Evolutionary conservation across 2,797 vertebrate species (phyloP).

Genomic region (Etheostoma nigrum): DNA sequence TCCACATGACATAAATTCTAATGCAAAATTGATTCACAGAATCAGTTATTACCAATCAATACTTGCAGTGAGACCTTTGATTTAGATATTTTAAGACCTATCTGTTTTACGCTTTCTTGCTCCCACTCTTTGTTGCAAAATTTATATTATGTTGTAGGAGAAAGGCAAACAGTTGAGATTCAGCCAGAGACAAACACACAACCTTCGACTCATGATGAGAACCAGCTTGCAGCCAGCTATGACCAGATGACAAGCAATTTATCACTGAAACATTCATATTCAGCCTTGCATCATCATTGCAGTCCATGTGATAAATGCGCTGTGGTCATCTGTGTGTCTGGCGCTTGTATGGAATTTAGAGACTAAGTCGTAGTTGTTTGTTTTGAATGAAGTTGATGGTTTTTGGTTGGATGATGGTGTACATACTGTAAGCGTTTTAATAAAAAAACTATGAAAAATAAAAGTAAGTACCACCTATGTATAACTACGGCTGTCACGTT

Average conservation of each 20-base stretch:
- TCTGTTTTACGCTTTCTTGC: conserved; percentile 5
- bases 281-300: conserved; percentile 44
- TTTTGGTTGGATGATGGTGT: background rate
- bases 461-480: background rate
- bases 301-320: conserved; percentile 45
- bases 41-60: conserved; percentile 75
- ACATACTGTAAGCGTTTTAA: background rate
- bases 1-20: conserved; percentile 69
- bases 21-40: conserved; percentile 76
- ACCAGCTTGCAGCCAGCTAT: conserved; percentile 25
- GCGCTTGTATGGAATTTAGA: conserved; percentile 26
- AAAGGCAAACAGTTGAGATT: conserved; percentile 13
- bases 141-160: conserved; percentile 38
- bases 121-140: conserved; percentile 35
- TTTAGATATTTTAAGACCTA: conserved; percentile 58
- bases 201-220: conserved; percentile 30
- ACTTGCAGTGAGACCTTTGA: conserved; percentile 49
- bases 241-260: conserved; percentile 47
- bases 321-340: conserved; percentile 25
- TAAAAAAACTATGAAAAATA: background rate
- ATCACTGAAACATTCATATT: conserved; percentile 64
- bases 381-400: background rate
- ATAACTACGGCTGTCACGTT: no score
- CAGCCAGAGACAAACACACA: conserved; percentile 47
- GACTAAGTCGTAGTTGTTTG: background rate